Base-by-base conservation (phyloP, 2,888 invertebrate species). In the Drosophila rubida region DNA sequence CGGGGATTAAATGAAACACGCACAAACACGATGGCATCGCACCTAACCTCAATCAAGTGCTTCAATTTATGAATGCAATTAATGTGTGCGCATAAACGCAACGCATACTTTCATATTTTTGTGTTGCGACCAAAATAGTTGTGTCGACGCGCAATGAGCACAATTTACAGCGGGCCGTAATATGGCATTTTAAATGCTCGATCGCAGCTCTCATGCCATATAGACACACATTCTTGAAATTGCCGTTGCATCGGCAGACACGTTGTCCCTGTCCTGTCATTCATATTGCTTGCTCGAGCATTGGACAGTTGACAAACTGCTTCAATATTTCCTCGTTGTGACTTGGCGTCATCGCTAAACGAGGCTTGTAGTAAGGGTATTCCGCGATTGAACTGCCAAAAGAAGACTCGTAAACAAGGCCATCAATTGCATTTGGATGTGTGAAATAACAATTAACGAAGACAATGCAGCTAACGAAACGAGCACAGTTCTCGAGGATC, bases 181-280 rank as follows among this genome's bases (percentile, higher is more conserved):
- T 55, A 42, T 49, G 32, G 53, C 54, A 73, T 51, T 61, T 49
- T 46, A 60, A 59, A 74, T 60, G 25, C n/a, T 30, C 11, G 30
- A 30, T 30, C 23, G 23, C 23, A 25, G 32, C 16, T 45, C 30
- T n/a, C 48, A 39, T n/a, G n/a, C 3, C 35, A 27, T 11, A 7
- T 19, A 45, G 49, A 60, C 58, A 23, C 65, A 63, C 39, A 57
- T 66, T 57, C 59, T 54, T 55, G 39, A 51, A 69, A 61, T 62
- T 60, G 57, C 53, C 42, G 61, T 62, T 72, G 77, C 73, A 63
- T 25, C 73, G 69, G 25, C 73, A 78, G 84, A 83, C 80, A 83
- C 57, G 57, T 70, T 80, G 84, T 66, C 84, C 80, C 84, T 83
- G 78, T 75, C 61, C 46, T 78, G 84, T 78, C 81, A 69, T 39